Evolutionary conservation across 2,113 vertebrate genomes (phyloP).

Genomic region (Pituophis catenifer): DNA sequence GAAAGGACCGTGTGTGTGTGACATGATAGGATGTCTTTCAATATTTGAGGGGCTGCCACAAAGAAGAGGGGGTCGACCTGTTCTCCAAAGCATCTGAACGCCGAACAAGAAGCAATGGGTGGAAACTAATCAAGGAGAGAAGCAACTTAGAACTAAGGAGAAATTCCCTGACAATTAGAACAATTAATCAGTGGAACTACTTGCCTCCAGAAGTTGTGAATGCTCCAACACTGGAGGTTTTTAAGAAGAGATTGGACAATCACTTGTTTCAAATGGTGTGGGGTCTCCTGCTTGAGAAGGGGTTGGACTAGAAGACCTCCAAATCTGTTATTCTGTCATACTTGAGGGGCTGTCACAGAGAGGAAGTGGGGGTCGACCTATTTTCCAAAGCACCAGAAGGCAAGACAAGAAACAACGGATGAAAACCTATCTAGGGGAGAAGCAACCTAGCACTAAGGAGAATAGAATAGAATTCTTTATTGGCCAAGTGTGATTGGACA

Average conservation of each 20-base stretch:
- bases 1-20: background rate
- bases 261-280: too few relatives aligned
- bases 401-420: too few relatives aligned
- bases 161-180: background rate
- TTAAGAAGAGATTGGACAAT: too few relatives aligned
- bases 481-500: too few relatives aligned
- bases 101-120: background rate
- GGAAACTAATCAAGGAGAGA: background rate
- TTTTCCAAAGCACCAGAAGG: too few relatives aligned
- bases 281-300: too few relatives aligned
- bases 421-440: too few relatives aligned
- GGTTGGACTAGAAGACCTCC: background rate
- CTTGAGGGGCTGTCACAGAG: too few relatives aligned
- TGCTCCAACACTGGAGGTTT: background rate
- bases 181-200: background rate
- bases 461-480: too few relatives aligned
- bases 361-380: too few relatives aligned
- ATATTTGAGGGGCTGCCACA: background rate
- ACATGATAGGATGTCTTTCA: background rate
- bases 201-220: background rate
- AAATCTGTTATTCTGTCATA: too few relatives aligned
- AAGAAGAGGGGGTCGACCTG: background rate
- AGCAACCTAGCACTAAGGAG: too few relatives aligned
- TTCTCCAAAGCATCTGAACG: background rate
- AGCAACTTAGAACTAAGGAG: background rate